phyloP scores from a whole-genome alignment of 2,888 invertebrate genomes.

The Fragum whitleyi region DNA sequence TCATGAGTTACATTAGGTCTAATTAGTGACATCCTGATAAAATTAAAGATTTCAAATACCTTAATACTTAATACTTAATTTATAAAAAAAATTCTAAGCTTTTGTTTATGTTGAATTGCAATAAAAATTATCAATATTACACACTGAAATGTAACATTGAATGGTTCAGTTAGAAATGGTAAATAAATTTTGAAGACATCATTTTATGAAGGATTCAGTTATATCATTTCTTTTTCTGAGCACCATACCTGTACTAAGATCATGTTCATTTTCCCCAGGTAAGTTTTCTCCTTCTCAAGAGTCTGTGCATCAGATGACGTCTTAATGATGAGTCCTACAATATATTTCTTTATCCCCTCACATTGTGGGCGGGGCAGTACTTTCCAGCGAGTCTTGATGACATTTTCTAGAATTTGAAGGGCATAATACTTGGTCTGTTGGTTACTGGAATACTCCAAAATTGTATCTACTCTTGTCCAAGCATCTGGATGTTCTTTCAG shows the following conservation, averaged over 20 bases:
- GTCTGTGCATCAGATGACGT: constrained; percentile 96
- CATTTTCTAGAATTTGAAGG: constrained; percentile 99
- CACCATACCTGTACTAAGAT: constrained; percentile 94
- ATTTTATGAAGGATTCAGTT: too few species aligned
- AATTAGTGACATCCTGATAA: too few species aligned
- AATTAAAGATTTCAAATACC: too few species aligned
- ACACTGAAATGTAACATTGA: too few species aligned
- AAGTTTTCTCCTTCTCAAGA: constrained; percentile 97
- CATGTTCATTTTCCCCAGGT: constrained; percentile 99
- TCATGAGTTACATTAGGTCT: too few species aligned
- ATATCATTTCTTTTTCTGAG: too few species aligned
- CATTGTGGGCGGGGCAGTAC: constrained; percentile 98
- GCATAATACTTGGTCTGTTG: constrained; percentile 99
- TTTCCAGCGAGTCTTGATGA: constrained; percentile 99
- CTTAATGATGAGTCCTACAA: constrained; percentile 99
- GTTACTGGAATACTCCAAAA: constrained; percentile 97
- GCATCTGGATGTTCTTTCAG: constrained; percentile 99
- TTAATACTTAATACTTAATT: too few species aligned
- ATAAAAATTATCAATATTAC: too few species aligned
- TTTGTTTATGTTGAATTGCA: too few species aligned
- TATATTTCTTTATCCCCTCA: constrained; percentile 99
- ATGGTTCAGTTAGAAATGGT: too few species aligned
- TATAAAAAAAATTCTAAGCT: too few species aligned
- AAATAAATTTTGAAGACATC: too few species aligned
- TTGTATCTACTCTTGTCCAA: constrained; percentile 99